A percentile compares a stretch with the other conserved stretches of the same genome.
These are phyloP conservation scores for Aricia artaxerxes DNA, from an alignment of 2,888 invertebrate species.

Conservation along the genomic window DNA sequence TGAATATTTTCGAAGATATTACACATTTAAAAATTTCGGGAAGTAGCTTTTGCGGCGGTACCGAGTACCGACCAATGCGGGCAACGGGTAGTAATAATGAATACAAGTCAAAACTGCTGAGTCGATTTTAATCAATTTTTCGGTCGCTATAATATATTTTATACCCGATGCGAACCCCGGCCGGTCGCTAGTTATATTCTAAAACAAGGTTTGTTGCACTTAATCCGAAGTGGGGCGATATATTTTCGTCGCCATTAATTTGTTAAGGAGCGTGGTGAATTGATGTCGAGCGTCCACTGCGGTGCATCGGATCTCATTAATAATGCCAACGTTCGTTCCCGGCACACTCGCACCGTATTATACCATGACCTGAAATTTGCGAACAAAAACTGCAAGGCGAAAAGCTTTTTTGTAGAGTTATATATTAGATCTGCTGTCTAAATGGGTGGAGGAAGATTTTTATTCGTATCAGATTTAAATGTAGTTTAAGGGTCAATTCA, in stretches of 20 bases:
- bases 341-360: conserved; percentile 46
- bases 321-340: conserved; percentile 46
- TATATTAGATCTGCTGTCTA: neutral
- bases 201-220: conserved; percentile 1
- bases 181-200: neutral
- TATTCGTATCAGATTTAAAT: neutral
- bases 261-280: conserved; percentile 42
- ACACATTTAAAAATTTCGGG: no score
- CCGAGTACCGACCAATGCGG: no score
- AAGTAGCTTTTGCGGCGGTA: no score
- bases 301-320: conserved; percentile 50
- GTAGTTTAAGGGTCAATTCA: neutral
- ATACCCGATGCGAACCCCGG: no score
- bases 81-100: no score
- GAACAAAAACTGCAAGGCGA: conserved; percentile 35
- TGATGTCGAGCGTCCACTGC: conserved; percentile 46
- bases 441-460: neutral
- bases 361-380: conserved; percentile 42
- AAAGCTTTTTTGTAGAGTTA: neutral
- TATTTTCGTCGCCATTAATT: conserved; percentile 43
- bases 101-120: no score
- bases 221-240: conserved; percentile 33
- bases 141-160: no score
- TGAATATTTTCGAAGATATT: no score
- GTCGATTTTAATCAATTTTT: no score